phyloP scores from a whole-genome alignment of 2,888 invertebrate species.

The Oithona nana region DNA sequence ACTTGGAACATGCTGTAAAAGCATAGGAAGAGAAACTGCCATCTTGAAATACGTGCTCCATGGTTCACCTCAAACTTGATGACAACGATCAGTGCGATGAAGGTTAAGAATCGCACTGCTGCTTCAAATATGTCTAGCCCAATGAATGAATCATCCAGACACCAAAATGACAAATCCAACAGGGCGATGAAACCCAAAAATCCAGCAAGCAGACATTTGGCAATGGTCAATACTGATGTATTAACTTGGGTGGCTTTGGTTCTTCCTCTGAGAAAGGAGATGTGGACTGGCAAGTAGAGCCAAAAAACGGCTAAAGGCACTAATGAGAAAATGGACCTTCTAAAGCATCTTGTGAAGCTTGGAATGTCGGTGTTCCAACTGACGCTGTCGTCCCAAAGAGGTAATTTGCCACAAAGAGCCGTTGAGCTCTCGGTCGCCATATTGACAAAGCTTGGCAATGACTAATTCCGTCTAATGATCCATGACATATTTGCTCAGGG shows the following conservation, averaged over 20 bases:
- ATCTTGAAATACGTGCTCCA: slow-evolving; percentile 5
- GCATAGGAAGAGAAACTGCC: neutral
- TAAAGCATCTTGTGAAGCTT: slow-evolving; percentile 32
- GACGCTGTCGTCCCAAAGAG: slow-evolving; percentile 6
- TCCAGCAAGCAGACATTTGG: neutral
- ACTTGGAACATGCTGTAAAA: neutral
- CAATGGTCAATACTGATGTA: neutral
- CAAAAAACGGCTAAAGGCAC: slow-evolving; percentile 30
- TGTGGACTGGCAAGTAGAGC: slow-evolving; percentile 24
- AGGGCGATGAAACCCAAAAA: slow-evolving; percentile 1
- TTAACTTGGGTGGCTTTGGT: neutral
- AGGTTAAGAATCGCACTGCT: neutral
- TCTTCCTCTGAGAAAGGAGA: neutral
- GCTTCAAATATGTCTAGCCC: slow-evolving; percentile 3
- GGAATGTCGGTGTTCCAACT: slow-evolving; percentile 28
- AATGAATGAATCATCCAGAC: neutral
- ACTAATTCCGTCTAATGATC: too few species aligned
- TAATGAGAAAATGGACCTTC: slow-evolving; percentile 32
- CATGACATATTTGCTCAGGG: too few species aligned
- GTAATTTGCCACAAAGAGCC: neutral
- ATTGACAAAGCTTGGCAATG: too few species aligned
- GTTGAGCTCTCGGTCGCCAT: neutral
- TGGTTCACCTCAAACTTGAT: neutral
- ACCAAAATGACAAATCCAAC: neutral
- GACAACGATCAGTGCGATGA: neutral